These are phyloP conservation scores for Drosophila ohnishii DNA, from an alignment of 1,140 invertebrate genomes.

Conservation along the genomic window DNA sequence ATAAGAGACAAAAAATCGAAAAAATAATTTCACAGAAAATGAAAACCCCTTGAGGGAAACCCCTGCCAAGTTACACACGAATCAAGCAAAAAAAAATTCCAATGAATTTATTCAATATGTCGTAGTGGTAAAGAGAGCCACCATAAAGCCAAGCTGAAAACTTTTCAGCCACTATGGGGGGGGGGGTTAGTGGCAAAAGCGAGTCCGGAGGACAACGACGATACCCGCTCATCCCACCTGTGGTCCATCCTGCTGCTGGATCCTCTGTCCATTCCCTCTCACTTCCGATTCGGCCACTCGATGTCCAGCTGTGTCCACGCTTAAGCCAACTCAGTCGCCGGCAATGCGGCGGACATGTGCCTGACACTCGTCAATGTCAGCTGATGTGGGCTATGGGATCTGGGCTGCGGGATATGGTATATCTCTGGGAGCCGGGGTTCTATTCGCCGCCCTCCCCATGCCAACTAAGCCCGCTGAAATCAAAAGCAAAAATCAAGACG, in stretches of 20 bases:
- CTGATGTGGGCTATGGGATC: constrained; percentile 29
- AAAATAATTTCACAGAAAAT: constrained; percentile 9
- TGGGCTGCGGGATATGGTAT: not conserved
- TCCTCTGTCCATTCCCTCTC: not conserved
- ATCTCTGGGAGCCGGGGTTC: not conserved
- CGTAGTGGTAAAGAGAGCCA: not conserved
- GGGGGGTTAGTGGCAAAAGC: not conserved
- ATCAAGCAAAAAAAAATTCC: not conserved
- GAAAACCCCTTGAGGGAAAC: constrained; percentile 8
- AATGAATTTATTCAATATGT: constrained; percentile 19
- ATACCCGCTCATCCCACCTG: constrained; percentile 20
- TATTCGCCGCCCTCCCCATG: no score
- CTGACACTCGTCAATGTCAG: constrained; percentile 54
- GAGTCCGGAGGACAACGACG: not conserved
- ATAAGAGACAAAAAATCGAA: not conserved
- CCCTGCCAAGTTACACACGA: constrained; percentile 9
- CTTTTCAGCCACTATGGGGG: constrained; percentile 32
- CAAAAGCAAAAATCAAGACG: constrained; percentile 51
- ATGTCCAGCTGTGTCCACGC: constrained; percentile 52
- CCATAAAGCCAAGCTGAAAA: constrained; percentile 26
- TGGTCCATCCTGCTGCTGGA: constrained; percentile 19
- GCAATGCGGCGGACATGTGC: constrained; percentile 47
- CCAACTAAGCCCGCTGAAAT: constrained; percentile 30
- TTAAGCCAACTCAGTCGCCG: constrained; percentile 44
- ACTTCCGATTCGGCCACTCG: constrained; percentile 39